Evolutionary conservation across 1,140 invertebrate genomes (phyloP), one percentile per base, ranked within the genome.

Genomic region (Heliconius hermathena): DNA sequence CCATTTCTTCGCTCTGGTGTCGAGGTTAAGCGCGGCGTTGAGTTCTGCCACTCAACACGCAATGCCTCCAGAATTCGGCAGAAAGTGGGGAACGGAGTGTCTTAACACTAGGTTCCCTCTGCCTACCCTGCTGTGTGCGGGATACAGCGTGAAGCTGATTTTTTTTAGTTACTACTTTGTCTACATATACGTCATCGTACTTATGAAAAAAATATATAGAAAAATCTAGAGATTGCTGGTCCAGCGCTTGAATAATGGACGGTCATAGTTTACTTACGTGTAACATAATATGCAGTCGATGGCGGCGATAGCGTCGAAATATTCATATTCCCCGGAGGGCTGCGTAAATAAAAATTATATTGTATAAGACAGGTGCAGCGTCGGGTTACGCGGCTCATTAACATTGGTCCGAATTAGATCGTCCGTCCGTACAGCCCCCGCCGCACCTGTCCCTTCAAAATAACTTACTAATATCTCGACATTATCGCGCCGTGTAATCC

Each of bases 281-380:
- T 93, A 93, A 94, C 88, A 88, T 92, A 91, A 94, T 93, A 93
- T 86, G 70, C 70, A 46, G 49, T 88, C 85, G 91, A 93, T 92
- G 83, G 85, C 77, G 78, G 85, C 84, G 91, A 93, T 93, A 92
- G 83, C 87, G 85, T 85, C 85, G 88, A 91, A 90, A 92, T 90
- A 90, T 90, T 90, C 89, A 90, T 92, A 92, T 90, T 92, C 89
- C 89, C 85, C 80, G 89, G 90, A 88, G 91, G 90, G 89, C 87
- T 89, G 82, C 87, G 90, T 94, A 92, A 91, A 93, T 91, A 92
- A 93, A 92, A 93, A 93, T 89, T 91, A 92, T 92, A 90, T 91
- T 84, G 85, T 91, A 89, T 84, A 83, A 84, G 92, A 92, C 92
- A 93, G 92, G 90, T 93, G 92, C 81, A 85, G 90, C 87, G 87